Base-by-base conservation (phyloP, 1,140 invertebrate species). In the Cardiocondyla obscurior region DNA sequence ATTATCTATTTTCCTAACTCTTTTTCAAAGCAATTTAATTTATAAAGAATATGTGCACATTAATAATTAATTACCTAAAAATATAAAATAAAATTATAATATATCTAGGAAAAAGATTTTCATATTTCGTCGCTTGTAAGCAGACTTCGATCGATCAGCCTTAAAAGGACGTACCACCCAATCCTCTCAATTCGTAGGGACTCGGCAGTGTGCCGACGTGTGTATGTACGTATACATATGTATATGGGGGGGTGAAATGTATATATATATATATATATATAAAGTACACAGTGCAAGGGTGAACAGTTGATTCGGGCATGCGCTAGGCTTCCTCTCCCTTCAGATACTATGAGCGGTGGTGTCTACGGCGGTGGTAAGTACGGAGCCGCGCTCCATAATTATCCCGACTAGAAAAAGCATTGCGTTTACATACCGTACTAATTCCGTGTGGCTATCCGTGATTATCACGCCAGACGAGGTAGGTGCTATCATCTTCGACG, bases 401-500 rank as follows among this genome's bases (percentile, higher is more conserved):
- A 82, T 85, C 46, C 30, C 16, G 16, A 25, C 16, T 60, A 73
- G 49, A 69, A 81, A 72, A 39, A 36, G 39, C n/a, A 46, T 39
- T 19, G 25, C 14, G 14, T 55, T n/a, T n/a, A 8, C 0, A 39
- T 1, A 10, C 1, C 8, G 14, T 3, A 22, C 49, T 42, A 58
- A 57, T 67, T 19, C 14, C 12, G 3, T 33, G 39, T 62, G 58
- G 6, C 30, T n/a, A 42, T 25, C 58, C 25, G 3, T 16, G 69
- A 62, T 74, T 81, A 46, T 58, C 76, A 30, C 67, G 42, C 53
- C 88, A 94, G 97, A 97, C 95, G 97, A 97, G 92, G 96, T 97
- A 83, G 97, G 97, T 65, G 97, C 97, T 14, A 93, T 97, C 53
- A 97, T 97, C 60, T 96, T 97, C 93, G 97, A 97, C 93, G 94